Base-by-base conservation (phyloP, 2,113 vertebrate genomes). In the Menidia beryllina region DNA sequence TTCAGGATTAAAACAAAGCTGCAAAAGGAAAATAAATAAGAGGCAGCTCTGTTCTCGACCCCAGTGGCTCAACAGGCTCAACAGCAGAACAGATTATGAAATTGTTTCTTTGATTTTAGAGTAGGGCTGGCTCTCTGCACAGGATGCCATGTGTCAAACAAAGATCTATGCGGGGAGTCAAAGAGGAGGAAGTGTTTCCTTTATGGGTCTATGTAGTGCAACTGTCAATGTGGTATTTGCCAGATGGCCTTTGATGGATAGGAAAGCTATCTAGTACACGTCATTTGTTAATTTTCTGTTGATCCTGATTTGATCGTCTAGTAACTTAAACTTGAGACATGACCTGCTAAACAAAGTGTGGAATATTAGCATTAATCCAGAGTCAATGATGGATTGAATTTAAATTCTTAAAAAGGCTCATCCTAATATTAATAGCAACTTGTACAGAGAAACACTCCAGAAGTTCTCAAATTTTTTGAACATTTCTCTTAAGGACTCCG, bases 21-120 rank as follows among this genome's bases (percentile, higher is more conserved):
- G 54, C 59, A 63, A 79, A 84, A 76, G 55, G 65, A 87, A 88
- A 88, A 89, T 86, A 86, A 87, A 91, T 47, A 36, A 45, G 54
- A 47, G 48, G 49, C 36, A 9, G 9, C 30, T 34, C 7, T 8
- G 66, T 39, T 34, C 55, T 75, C 86, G 76, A 90, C 86, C 87
- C 58, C 23, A 0, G 50, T 83, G 85, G 84, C 84, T 87, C 24
- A 1, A 50, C 15, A 73, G 67, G 43, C 45, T 19, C 61, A 70
- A 52, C 39, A 5, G 55, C 54, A 19, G 41, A 50, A 26, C 34
- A 52, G 25, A 49, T 85, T 79, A 63, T 77, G 53, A 72, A 75
- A 69, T 72, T 51, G 38, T 55, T 49, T 38, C 69, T 85, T 88
- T 86, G 64, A 84, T 79, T 85, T 77, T 49, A 34, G 63, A 69